These are phyloP conservation scores for Sweltsa coloradensis DNA, from an alignment of 1,140 invertebrate genomes.

Conservation along the genomic window DNA sequence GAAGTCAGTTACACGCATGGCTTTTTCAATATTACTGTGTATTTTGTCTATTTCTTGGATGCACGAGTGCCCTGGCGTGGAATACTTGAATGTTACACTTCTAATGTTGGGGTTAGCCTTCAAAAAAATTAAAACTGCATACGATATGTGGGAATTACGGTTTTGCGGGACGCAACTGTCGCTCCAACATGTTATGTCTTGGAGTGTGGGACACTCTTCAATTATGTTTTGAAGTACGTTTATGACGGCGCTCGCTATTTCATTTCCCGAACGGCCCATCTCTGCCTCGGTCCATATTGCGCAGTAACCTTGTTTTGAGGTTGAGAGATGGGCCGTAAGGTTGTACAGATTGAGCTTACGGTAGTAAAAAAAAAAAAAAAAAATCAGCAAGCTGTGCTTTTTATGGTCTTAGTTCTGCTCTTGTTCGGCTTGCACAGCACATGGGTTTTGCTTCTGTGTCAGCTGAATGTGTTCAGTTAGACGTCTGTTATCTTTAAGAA, in stretches of 20 bases:
- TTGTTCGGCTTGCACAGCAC: too few species aligned
- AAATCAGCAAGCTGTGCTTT: too few species aligned
- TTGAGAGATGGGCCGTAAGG: conserved; percentile 14
- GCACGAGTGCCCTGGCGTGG: conserved; percentile 14
- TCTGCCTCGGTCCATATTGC: conserved; percentile 15
- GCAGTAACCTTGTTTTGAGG: conserved; percentile 14
- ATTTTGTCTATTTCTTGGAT: conserved; percentile 17
- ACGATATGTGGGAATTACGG: conserved; percentile 12
- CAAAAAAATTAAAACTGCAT: conserved; percentile 6
- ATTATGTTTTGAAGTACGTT: conserved; percentile 14
- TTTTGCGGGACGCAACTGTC: conserved; percentile 10
- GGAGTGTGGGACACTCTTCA: conserved; percentile 5
- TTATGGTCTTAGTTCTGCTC: too few species aligned
- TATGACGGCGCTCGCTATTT: conserved; percentile 17
- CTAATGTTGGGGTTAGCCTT: conserved; percentile 9
- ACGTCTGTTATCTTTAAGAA: too few species aligned
- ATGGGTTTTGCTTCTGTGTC: too few species aligned
- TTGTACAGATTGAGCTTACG: conserved; percentile 9
- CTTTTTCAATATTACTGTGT: conserved; percentile 15
- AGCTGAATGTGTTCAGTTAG: too few species aligned
- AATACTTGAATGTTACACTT: conserved; percentile 16
- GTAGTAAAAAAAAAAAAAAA: background rate
- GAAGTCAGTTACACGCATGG: conserved; percentile 9
- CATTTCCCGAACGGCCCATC: conserved; percentile 16
- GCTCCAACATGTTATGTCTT: conserved; percentile 12